A percentile compares a stretch with the other conserved stretches of the same genome.
Conservation (phyloP, 2,113 vertebrate species). For the Corythaeola cristata region DNA sequence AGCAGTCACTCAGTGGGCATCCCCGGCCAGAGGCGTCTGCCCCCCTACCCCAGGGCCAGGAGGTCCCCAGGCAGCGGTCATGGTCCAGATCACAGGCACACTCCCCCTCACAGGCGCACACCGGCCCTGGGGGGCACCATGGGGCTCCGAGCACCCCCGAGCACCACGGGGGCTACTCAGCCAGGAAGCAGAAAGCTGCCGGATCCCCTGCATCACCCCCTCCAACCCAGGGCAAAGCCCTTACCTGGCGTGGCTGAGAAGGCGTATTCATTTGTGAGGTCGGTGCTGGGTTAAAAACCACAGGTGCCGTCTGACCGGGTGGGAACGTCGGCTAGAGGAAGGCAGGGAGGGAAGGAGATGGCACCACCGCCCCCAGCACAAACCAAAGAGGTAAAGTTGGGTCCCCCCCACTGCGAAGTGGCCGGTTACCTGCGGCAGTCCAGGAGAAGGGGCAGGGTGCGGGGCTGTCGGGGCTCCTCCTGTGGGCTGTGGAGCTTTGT, state of each 20-base stretch:
- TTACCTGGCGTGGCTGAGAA: slow-evolving; percentile 93
- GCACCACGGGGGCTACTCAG: rapidly evolving
- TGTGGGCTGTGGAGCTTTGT: slow-evolving; percentile 98
- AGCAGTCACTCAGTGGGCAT: slow-evolving; percentile 53
- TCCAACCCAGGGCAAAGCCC: neutral
- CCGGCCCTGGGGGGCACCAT: neutral
- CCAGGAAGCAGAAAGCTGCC: neutral
- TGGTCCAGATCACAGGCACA: rapidly evolving
- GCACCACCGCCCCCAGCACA: rapidly evolving
- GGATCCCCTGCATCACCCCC: neutral
- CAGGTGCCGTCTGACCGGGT: slow-evolving; percentile 86
- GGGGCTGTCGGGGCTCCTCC: slow-evolving; percentile 91
- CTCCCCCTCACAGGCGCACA: neutral
- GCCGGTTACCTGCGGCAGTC: slow-evolving; percentile 88
- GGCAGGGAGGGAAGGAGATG: neutral
- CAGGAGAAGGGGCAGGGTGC: slow-evolving; percentile 92
- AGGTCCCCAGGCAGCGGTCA: neutral
- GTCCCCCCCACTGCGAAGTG: rapidly evolving
- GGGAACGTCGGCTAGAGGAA: slow-evolving; percentile 85
- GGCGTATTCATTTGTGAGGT: slow-evolving; percentile 97
- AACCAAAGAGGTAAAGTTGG: neutral
- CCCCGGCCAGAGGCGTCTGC: neutral
- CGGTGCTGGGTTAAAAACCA: slow-evolving; percentile 91
- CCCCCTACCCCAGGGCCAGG: neutral
- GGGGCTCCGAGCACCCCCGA: neutral